Percentiles rank a stretch among this genome's conserved stretches.
Conservation (phyloP, 2,113 vertebrate species). For the Ranitomeya variabilis region DNA sequence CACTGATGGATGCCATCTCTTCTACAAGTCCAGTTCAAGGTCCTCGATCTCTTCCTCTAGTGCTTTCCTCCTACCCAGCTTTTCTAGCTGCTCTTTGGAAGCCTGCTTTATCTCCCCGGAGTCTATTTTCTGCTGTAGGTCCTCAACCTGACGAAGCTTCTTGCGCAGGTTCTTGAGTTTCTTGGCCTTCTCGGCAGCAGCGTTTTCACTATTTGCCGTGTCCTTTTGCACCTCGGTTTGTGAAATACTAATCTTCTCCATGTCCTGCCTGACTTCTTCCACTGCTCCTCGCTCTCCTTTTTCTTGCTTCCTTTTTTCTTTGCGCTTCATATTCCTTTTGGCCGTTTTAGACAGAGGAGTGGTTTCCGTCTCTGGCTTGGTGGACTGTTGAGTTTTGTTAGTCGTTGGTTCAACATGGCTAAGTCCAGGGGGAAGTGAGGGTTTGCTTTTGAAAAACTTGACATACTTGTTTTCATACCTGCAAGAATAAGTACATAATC, state of each 20-base stretch:
- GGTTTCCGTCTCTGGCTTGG: constrained; percentile 63
- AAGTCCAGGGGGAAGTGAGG: constrained; percentile 88
- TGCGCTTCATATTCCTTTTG: constrained; percentile 92
- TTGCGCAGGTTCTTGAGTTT: constrained; percentile 90
- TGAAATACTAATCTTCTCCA: constrained; percentile 73
- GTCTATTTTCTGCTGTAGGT: constrained; percentile 87
- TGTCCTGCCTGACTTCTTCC: constrained; percentile 70
- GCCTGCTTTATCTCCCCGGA: constrained; percentile 83
- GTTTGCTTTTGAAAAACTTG: constrained; percentile 95
- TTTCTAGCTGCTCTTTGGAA: constrained; percentile 88
- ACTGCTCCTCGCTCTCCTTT: constrained; percentile 69
- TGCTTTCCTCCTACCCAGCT: constrained; percentile 77
- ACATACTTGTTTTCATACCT: constrained; percentile 98
- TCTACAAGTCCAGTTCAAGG: constrained; percentile 78
- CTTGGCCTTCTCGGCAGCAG: constrained; percentile 75
- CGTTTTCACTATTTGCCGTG: constrained; percentile 51
- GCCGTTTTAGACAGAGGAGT: constrained; percentile 85
- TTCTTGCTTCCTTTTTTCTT: constrained; percentile 88
- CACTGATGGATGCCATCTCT: constrained; percentile 12
- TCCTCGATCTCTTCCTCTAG: constrained; percentile 81
- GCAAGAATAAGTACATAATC: constrained; percentile 32
- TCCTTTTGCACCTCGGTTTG: constrained; percentile 38
- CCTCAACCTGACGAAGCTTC: constrained; percentile 91
- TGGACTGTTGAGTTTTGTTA: constrained; percentile 65
- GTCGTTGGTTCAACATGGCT: constrained; percentile 67